Evolutionary conservation across 2,888 invertebrate species (phyloP).

Genomic region (Elysia crispata): DNA sequence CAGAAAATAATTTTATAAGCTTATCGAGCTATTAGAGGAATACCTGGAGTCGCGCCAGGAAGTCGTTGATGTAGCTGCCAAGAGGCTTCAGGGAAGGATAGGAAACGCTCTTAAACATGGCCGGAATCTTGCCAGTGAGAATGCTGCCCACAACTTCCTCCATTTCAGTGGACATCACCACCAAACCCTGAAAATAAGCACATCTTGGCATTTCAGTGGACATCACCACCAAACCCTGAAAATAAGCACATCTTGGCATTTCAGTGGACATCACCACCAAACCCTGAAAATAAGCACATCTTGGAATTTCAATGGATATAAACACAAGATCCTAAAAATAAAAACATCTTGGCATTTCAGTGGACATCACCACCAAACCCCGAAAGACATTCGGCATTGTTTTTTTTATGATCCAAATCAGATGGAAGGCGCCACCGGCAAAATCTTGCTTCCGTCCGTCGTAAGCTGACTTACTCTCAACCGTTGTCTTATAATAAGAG

Average conservation of each 20-base stretch:
- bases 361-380: constrained; percentile 92
- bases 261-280: constrained; percentile 90
- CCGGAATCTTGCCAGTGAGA: constrained; percentile 84
- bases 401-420: constrained; percentile 85
- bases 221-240: constrained; percentile 89
- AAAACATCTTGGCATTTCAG: constrained; percentile 80
- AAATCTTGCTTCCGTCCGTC: too few relatives aligned
- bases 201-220: constrained; percentile 81
- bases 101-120: constrained; percentile 78
- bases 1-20: too few relatives aligned
- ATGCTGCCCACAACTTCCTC: constrained; percentile 92
- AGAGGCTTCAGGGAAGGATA: constrained; percentile 79
- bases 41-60: constrained; percentile 74
- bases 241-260: background rate
- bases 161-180: constrained; percentile 90
- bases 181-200: constrained; percentile 82
- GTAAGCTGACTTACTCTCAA: too few relatives aligned
- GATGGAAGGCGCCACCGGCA: too few relatives aligned
- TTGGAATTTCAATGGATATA: constrained; percentile 85
- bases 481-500: too few relatives aligned
- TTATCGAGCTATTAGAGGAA: too few relatives aligned
- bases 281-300: constrained; percentile 80
- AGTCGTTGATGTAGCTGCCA: constrained; percentile 78
- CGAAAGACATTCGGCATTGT: constrained; percentile 40
- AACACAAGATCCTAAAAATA: constrained; percentile 86